These are phyloP conservation scores for Rhinophrynus dorsalis DNA, from an alignment of 2,797 vertebrate genomes.

Conservation along the genomic window DNA sequence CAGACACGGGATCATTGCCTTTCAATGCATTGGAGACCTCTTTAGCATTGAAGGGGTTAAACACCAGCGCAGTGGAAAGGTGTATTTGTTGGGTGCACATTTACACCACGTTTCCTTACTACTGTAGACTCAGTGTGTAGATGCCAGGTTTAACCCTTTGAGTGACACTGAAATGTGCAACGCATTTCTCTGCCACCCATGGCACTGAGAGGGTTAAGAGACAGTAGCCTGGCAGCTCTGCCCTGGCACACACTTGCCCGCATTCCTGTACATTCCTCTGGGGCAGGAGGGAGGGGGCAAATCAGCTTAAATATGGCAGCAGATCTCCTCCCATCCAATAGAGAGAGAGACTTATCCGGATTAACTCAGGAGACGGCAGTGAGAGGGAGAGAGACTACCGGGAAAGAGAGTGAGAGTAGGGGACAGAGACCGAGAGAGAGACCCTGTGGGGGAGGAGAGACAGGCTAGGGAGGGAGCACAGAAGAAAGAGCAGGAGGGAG, in stretches of 20 bases:
- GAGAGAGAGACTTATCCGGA: constrained; percentile 60
- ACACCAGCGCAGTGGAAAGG: no score
- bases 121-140: no score
- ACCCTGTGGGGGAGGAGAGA: background rate
- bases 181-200: no score
- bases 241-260: background rate
- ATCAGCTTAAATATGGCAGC: constrained; percentile 39
- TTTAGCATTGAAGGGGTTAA: no score
- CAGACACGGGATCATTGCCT: no score
- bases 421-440: constrained; percentile 35
- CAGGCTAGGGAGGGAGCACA: constrained; percentile 17
- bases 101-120: no score
- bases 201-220: background rate
- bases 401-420: constrained; percentile 30
- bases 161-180: no score
- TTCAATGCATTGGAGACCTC: no score
- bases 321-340: constrained; percentile 53
- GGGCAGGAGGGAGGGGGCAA: constrained; percentile 14
- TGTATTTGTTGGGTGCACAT: no score
- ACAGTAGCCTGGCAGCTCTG: background rate
- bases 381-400: constrained; percentile 51
- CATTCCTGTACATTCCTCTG: constrained; percentile 25
- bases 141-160: no score
- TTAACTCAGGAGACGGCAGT: constrained; percentile 45
- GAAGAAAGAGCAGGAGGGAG: constrained; percentile 10